Conservation (phyloP, 2,888 invertebrate genomes). For the Corbicula japonica region DNA sequence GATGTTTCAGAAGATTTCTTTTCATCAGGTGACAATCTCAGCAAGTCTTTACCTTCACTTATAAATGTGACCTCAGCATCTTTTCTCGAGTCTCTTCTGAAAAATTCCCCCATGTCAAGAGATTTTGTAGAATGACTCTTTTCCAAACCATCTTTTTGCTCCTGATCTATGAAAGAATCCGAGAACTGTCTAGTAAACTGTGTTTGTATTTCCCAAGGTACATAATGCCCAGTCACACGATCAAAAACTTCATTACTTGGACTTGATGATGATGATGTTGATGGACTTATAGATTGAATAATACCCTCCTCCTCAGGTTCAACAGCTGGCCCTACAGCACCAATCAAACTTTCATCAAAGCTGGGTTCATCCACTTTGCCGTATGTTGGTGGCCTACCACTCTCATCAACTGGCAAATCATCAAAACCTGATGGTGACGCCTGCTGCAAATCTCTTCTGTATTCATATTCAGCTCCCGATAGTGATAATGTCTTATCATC, state of each 20-base stretch:
- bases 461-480: slow-evolving; percentile 41
- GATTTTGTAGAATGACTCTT: slow-evolving; percentile 69
- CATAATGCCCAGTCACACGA: slow-evolving; percentile 76
- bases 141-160: slow-evolving; percentile 64
- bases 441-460: slow-evolving; percentile 26
- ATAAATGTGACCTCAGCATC: slow-evolving; percentile 51
- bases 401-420: slow-evolving; percentile 58
- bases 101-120: slow-evolving; percentile 81
- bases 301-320: slow-evolving; percentile 14
- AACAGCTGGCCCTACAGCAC: slow-evolving; percentile 57
- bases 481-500: slow-evolving; percentile 80
- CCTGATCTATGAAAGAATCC: slow-evolving; percentile 78
- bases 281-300: slow-evolving; percentile 7
- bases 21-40: slow-evolving; percentile 13
- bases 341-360: slow-evolving; percentile 41
- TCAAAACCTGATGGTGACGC: slow-evolving; percentile 49
- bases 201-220: slow-evolving; percentile 82
- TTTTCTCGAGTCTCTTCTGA: slow-evolving; percentile 67
- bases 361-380: slow-evolving; percentile 9
- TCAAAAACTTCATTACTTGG: slow-evolving; percentile 81
- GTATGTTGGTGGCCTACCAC: slow-evolving; percentile 14
- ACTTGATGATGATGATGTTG: slow-evolving; percentile 66
- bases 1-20: slow-evolving; percentile 53
- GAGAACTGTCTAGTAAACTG: slow-evolving; percentile 82
- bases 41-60: slow-evolving; percentile 20